Evolutionary conservation across 1,140 invertebrate species (phyloP).

Genomic region (Phymorhynchus buccinoides): DNA sequence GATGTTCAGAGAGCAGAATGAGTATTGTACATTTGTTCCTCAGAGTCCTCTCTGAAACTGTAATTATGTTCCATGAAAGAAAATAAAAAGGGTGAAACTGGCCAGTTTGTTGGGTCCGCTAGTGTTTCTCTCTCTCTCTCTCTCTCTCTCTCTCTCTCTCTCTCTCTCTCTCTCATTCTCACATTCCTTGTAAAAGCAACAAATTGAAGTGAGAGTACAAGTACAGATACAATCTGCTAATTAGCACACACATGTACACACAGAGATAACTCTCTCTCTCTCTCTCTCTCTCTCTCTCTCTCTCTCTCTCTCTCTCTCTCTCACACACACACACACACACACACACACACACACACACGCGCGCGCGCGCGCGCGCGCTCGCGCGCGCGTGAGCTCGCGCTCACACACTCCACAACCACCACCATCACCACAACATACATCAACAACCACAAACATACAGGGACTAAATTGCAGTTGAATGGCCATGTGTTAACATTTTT

Average conservation of each 20-base stretch:
- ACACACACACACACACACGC: neutral
- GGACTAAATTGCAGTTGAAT: neutral
- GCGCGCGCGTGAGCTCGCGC: too few relatives aligned
- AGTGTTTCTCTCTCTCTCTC: neutral
- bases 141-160: too few relatives aligned
- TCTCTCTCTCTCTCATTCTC: too few relatives aligned
- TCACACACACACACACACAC: neutral
- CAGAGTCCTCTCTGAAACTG: neutral
- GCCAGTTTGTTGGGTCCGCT: neutral
- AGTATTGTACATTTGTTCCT: neutral
- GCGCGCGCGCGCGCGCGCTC: too few relatives aligned
- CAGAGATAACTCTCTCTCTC: too few relatives aligned
- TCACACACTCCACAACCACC: neutral
- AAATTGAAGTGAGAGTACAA: neutral
- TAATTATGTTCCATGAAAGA: conserved; percentile 8
- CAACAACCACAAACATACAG: neutral
- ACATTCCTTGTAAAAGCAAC: neutral
- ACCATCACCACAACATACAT: neutral
- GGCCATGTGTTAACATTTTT: neutral
- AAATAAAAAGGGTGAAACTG: conserved; percentile 8
- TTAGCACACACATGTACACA: too few relatives aligned
- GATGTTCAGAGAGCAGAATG: neutral
- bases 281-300: neutral
- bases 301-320: neutral
- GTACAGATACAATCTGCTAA: neutral